These are phyloP conservation scores for Oscheius sp. DNA, from an alignment of 2,888 invertebrate genomes.

Conservation along the genomic window DNA sequence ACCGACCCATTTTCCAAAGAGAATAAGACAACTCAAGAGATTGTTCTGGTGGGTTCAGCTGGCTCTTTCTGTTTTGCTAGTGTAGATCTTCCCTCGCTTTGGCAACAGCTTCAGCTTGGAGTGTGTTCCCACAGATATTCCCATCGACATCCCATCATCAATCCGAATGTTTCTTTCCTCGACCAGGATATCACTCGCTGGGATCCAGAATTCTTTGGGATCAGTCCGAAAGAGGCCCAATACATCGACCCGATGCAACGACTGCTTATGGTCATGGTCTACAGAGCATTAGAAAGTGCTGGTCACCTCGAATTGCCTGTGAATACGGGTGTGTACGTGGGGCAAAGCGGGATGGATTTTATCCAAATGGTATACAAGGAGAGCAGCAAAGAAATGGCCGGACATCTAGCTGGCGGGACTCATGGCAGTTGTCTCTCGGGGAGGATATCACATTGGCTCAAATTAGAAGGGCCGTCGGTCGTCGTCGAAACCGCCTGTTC, in stretches of 20 bases:
- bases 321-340: constrained; percentile 92
- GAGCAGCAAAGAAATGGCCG: constrained; percentile 74
- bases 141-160: neutral
- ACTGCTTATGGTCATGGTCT: constrained; percentile 77
- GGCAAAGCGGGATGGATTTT: constrained; percentile 77
- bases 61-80: constrained; percentile 40
- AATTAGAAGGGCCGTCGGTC: constrained; percentile 92
- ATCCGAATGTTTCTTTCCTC: constrained; percentile 29
- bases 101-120: constrained; percentile 23
- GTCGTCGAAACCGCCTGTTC: constrained; percentile 96
- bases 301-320: constrained; percentile 82
- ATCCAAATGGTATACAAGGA: constrained; percentile 28
- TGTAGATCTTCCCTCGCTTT: constrained; percentile 20
- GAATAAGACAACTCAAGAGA: constrained; percentile 2
- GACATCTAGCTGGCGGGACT: constrained; percentile 89
- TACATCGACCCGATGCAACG: constrained; percentile 92
- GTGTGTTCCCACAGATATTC: constrained; percentile 1
- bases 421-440: constrained; percentile 90
- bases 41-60: constrained; percentile 36
- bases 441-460: constrained; percentile 90
- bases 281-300: constrained; percentile 76
- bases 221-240: constrained; percentile 69
- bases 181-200: constrained; percentile 62
- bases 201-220: constrained; percentile 74
- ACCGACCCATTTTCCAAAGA: neutral